Evolutionary conservation across 2,888 invertebrate species (phyloP).

Genomic region (Eupithecia pulchellata): DNA sequence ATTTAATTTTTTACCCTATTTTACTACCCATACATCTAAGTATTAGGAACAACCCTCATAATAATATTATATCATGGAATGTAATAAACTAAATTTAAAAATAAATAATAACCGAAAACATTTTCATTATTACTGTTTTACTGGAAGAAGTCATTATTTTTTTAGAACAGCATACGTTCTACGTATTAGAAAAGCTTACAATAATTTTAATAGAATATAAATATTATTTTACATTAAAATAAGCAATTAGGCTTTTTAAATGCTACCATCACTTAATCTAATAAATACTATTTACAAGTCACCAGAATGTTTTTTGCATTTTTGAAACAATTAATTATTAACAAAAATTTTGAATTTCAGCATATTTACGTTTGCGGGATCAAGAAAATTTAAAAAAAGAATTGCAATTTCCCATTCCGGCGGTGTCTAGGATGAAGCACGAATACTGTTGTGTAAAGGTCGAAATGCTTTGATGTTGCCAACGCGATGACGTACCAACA

Average conservation of each 20-base stretch:
- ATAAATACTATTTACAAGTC: conserved; percentile 85
- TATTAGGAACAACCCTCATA: conserved; percentile 77
- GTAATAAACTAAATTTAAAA: conserved; percentile 63
- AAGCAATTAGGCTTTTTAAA: conserved; percentile 80
- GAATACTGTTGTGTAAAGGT: conserved; percentile 80
- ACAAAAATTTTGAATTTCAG: conserved; percentile 29
- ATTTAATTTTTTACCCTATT: conserved; percentile 38
- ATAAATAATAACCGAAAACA: conserved; percentile 56
- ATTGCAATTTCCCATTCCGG: conserved; percentile 81
- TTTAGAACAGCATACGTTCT: conserved; percentile 68
- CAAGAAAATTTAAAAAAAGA: conserved; percentile 36
- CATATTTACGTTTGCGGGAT: conserved; percentile 31
- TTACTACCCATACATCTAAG: conserved; percentile 61
- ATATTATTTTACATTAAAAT: conserved; percentile 84
- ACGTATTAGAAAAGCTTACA: conserved; percentile 75
- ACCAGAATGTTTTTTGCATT: conserved; percentile 72
- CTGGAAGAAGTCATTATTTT: conserved; percentile 39
- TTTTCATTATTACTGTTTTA: conserved; percentile 33
- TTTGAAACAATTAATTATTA: conserved; percentile 28
- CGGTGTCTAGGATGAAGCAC: conserved; percentile 78
- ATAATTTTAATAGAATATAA: conserved; percentile 82
- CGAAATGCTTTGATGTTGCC: conserved; percentile 51
- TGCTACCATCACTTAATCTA: conserved; percentile 81
- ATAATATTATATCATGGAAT: conserved; percentile 63
- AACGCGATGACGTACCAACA: conserved; percentile 41